Percentiles rank a stretch among this genome's conserved stretches.
These are phyloP conservation scores for Zaprionus kolodkinae DNA, from an alignment of 1,140 invertebrate genomes.

Conservation along the genomic window DNA sequence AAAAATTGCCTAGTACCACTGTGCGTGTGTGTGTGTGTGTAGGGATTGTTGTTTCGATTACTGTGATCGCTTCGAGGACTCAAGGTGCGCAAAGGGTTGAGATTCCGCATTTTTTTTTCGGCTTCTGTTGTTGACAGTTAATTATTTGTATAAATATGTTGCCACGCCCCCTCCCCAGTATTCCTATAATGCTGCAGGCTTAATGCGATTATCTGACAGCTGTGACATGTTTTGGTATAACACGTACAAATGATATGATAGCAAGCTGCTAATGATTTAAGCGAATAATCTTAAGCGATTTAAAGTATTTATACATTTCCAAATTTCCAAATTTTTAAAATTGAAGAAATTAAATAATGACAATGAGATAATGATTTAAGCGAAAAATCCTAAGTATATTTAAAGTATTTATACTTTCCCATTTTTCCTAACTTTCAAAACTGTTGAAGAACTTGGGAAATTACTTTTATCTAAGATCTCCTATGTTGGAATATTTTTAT, in stretches of 20 bases:
- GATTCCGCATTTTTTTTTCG: conserved; percentile 29
- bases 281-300: too few species aligned
- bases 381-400: background rate
- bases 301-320: background rate
- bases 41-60: conserved; percentile 30
- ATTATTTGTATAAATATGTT: conserved; percentile 78
- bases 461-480: background rate
- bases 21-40: conserved; percentile 42
- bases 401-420: background rate
- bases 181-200: conserved; percentile 48
- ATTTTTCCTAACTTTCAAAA: background rate
- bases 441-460: background rate
- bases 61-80: conserved; percentile 34
- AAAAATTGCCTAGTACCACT: conserved; percentile 64
- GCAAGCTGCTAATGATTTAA: background rate
- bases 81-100: conserved; percentile 24
- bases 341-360: too few species aligned
- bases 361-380: too few species aligned
- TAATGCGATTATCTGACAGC: conserved; percentile 38
- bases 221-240: conserved; percentile 14
- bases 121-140: conserved; percentile 74
- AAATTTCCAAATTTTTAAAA: background rate
- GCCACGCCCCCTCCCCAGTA: conserved; percentile 14
- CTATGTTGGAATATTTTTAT: too few species aligned
- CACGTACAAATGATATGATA: background rate